These are phyloP conservation scores for Odontomachus brunneus DNA, from an alignment of 1,140 invertebrate genomes.

Conservation along the genomic window DNA sequence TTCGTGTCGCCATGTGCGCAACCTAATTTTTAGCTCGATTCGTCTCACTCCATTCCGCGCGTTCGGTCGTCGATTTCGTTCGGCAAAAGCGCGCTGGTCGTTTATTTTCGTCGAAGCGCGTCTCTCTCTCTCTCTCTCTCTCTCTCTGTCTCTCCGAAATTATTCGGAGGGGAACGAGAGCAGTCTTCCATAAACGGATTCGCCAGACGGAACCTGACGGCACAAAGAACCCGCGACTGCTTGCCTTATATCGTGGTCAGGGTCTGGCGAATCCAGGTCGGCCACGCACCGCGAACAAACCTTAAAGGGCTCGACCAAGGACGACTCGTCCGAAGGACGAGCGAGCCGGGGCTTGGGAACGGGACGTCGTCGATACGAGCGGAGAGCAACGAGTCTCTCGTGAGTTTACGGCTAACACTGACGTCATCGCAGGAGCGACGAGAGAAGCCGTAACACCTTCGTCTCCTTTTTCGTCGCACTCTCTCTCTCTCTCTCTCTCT, in stretches of 20 bases:
- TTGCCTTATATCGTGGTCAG: constrained; percentile 75
- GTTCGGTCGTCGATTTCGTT: not conserved
- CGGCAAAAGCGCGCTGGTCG: not conserved
- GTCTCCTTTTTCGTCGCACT: constrained; percentile 18
- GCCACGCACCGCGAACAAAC: constrained; percentile 19
- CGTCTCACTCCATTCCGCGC: not conserved
- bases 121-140: not conserved
- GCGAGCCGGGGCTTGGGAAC: constrained; percentile 11
- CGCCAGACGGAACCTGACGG: constrained; percentile 18
- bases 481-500: too few species aligned
- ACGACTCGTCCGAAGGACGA: constrained; percentile 63
- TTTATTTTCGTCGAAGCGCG: not conserved
- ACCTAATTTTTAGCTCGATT: constrained; percentile 25
- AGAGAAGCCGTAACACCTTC: not conserved
- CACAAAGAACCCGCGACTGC: constrained; percentile 43
- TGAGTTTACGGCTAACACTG: constrained; percentile 6
- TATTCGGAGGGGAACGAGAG: constrained; percentile 24
- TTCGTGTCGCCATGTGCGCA: not conserved
- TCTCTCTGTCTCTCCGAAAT: not conserved
- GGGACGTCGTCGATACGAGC: constrained; percentile 1
- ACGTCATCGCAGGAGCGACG: constrained; percentile 41
- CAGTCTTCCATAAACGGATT: constrained; percentile 59
- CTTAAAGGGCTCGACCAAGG: constrained; percentile 74
- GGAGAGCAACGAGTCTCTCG: constrained; percentile 1
- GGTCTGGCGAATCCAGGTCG: constrained; percentile 71